phyloP scores from a whole-genome alignment of 2,113 vertebrate genomes.

The Proteles cristata region DNA sequence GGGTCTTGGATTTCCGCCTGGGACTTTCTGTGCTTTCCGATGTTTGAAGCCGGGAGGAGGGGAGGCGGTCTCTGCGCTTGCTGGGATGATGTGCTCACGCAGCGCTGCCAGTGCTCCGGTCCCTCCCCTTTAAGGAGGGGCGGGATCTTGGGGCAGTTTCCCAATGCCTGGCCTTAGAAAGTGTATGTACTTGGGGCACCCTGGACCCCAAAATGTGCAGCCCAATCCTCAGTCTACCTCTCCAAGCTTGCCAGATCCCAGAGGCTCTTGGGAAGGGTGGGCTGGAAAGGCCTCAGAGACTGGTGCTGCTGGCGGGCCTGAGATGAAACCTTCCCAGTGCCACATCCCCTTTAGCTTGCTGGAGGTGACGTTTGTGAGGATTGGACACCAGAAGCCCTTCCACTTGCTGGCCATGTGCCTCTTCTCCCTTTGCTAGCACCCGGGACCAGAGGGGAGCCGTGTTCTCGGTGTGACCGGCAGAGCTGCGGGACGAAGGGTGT shows the following conservation, averaged over 20 bases:
- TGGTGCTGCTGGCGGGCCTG: not conserved
- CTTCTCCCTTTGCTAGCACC: not conserved
- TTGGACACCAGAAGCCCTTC: not conserved
- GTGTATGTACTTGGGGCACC: accelerated
- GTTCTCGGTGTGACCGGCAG: not conserved
- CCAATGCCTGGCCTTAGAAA: not conserved
- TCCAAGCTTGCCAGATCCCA: not conserved
- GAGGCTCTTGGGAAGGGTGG: not conserved
- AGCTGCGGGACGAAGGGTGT: not conserved
- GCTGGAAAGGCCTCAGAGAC: not conserved
- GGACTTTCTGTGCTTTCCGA: not conserved
- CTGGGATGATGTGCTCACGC: not conserved
- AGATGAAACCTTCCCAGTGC: not conserved
- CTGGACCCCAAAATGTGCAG: not conserved
- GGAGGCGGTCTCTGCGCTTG: not conserved
- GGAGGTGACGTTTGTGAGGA: not conserved
- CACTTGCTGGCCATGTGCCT: not conserved
- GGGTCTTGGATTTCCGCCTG: not conserved
- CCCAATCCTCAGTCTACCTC: not conserved
- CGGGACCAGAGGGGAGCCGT: not conserved
- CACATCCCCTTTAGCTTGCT: not conserved
- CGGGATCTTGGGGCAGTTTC: not conserved
- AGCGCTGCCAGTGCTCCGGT: not conserved
- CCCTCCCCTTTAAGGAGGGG: not conserved
- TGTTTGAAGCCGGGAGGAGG: not conserved